Evolutionary conservation across 2,797 vertebrate species (phyloP).

Genomic region (Meriones psammophilus): DNA sequence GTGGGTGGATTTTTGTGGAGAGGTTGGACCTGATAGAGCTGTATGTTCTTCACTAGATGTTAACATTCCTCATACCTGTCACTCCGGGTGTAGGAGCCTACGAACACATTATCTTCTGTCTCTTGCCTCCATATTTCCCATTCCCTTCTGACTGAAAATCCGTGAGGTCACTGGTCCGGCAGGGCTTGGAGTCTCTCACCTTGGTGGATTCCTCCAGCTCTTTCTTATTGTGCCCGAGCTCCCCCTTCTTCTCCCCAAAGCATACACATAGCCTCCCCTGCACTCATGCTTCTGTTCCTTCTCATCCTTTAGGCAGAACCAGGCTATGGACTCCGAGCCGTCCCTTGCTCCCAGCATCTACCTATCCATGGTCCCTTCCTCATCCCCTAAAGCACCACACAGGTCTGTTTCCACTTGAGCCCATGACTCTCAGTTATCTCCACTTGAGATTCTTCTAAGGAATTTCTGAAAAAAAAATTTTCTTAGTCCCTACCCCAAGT

Average conservation of each 20-base stretch:
- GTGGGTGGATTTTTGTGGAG: not conserved
- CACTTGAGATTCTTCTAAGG: constrained; percentile 1
- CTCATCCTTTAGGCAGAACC: constrained; percentile 12
- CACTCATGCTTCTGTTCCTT: constrained; percentile 15
- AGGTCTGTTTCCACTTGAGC: constrained; percentile 43
- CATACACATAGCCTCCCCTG: not conserved
- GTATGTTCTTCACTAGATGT: constrained; percentile 12
- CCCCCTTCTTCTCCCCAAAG: not conserved
- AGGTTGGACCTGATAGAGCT: not conserved
- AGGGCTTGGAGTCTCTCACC: not conserved
- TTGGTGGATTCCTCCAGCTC: not conserved
- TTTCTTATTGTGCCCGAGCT: not conserved
- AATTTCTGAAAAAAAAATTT: constrained; percentile 13
- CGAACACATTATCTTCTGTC: not conserved
- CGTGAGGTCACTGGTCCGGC: not conserved
- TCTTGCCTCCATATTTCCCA: not conserved
- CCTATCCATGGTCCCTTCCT: not conserved
- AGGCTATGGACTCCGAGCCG: not conserved
- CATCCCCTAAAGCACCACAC: not conserved
- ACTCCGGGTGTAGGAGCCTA: not conserved
- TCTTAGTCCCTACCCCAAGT: not conserved
- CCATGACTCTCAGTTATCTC: not conserved
- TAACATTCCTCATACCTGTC: constrained; percentile 1
- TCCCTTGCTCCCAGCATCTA: no score
- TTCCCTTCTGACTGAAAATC: not conserved